Conservation (phyloP, 2,888 invertebrate species). For the Aphodius sticticus region DNA sequence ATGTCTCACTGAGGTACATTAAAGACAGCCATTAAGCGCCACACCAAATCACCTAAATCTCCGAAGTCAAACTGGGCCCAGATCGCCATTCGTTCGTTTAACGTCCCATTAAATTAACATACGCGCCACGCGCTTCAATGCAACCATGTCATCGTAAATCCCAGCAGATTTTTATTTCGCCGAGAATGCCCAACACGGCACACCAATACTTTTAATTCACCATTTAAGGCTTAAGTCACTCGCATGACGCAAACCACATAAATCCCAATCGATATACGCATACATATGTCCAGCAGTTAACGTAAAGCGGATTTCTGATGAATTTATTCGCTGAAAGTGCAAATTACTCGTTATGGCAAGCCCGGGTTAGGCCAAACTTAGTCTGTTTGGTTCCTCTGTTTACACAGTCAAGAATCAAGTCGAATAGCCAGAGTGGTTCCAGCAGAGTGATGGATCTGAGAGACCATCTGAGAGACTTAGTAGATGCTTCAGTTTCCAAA, state of each 20-base stretch:
- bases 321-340: neutral
- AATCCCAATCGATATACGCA: neutral
- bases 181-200: conserved; percentile 4
- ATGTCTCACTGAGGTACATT: conserved; percentile 4
- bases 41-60: conserved; percentile 4
- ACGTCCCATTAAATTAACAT: neutral
- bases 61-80: neutral
- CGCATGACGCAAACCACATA: neutral
- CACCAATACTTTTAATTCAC: neutral
- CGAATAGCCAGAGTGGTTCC: no score
- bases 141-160: neutral
- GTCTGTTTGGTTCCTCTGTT: neutral
- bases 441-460: no score
- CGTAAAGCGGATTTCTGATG: neutral
- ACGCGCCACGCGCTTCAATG: conserved; percentile 4
- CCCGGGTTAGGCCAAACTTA: neutral
- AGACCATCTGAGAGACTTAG: no score
- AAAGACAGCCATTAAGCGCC: conserved; percentile 4
- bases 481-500: no score
- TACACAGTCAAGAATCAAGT: no score
- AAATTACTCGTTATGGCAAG: no score
- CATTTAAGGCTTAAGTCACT: conserved; percentile 4
- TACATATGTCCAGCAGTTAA: neutral
- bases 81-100: neutral
- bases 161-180: neutral